Conservation (phyloP, 2,888 invertebrate genomes). For the Strigamia crassipes region DNA sequence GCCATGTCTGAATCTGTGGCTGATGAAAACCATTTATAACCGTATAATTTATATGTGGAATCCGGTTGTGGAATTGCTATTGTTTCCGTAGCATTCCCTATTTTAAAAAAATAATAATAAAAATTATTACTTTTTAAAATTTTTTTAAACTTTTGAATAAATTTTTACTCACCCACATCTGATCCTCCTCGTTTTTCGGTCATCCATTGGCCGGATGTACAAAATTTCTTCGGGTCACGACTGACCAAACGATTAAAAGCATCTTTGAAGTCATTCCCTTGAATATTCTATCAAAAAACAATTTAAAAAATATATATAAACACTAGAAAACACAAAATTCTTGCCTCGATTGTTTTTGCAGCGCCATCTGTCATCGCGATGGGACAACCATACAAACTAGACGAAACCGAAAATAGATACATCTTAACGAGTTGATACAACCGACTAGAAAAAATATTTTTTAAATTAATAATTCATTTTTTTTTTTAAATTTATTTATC, state of each 20-base stretch:
- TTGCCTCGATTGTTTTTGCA: conserved; percentile 62
- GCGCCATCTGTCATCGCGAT: conserved; percentile 68
- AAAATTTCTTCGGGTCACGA: conserved; percentile 61
- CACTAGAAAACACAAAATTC: no score
- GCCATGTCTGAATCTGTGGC: conserved; percentile 66
- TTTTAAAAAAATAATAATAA: not conserved
- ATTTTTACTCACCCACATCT: conserved; percentile 61
- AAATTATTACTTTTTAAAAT: not conserved
- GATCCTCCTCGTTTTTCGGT: conserved; percentile 65
- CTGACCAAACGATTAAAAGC: conserved; percentile 57
- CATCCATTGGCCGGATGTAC: conserved; percentile 69
- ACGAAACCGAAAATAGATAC: conserved; percentile 62
- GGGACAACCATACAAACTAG: conserved; percentile 65
- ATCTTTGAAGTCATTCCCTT: conserved; percentile 19
- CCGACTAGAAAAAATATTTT: conserved; percentile 57
- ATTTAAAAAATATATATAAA: no score
- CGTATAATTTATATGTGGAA: conserved; percentile 61
- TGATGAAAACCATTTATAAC: conserved; percentile 67
- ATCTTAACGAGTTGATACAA: conserved; percentile 63
- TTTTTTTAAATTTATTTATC: conserved; percentile 15
- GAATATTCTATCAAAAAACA: not conserved
- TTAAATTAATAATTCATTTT: no score
- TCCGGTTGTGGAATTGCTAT: conserved; percentile 59
- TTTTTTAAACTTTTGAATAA: not conserved
- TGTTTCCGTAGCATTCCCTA: conserved; percentile 63